Evolutionary conservation across 2,113 vertebrate genomes (phyloP), one percentile per base, ranked within the genome.

Genomic region (Chaenocephalus aceratus): DNA sequence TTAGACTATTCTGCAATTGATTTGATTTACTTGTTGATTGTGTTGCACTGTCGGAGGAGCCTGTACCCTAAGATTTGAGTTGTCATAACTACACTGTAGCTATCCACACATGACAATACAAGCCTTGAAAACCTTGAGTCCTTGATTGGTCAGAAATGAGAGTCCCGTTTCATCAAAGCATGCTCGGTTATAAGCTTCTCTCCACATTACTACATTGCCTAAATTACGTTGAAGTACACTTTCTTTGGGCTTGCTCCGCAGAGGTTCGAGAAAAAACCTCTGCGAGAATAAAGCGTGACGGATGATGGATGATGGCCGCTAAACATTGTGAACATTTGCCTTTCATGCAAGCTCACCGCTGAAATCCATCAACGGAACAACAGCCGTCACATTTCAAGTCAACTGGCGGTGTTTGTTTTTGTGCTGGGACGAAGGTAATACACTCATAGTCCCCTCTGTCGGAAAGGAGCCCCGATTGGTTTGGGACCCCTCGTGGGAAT

Each of bases 401-500:
- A 79, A 71, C 68, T 58, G 52, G 65, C 3, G 1, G 9, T 48
- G 44, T 80, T 85, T 65, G 68, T 79, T 89, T 89, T 89, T 75
- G 72, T 72, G 59, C 60, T 41, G 16, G 60, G 80, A 88, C 57
- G 7, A 41, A 58, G 67, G 81, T 56, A 44, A 66, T 88, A 90
- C 87, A 91, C 36, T 72, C 59, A 46, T 11, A 82, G 74, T 80
- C 79, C 36, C 54, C 75, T 61, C 34, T 13, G 52, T 76, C 58
- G 85, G 79, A 62, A 65, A 78, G 74, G 68, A 79, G 57, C 88
- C 53, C 45, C 14, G 48, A 82, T 59, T 52, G 53, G 71, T 68
- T 54, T 69, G 85, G 77, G 83, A 57, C 46, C 56, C 36, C 72
- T 87, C 46, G 70, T 88, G 81, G 78, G 91, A 83, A 90, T 93